Evolutionary conservation across 2,113 vertebrate species (phyloP), one percentile per base, ranked within the genome.

Genomic region (Microcebus lehilahytsara): DNA sequence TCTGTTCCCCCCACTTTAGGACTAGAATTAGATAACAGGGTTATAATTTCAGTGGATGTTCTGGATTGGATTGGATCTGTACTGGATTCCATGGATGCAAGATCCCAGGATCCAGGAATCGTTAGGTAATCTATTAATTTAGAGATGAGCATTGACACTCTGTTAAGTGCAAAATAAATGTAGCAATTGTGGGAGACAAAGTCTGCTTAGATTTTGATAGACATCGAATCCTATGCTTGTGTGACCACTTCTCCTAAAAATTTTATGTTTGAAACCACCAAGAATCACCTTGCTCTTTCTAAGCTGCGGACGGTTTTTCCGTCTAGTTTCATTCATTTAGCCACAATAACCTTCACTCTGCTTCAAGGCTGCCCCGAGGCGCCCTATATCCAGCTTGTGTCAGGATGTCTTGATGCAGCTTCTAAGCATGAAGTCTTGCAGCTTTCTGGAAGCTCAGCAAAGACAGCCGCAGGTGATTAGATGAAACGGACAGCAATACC

Each of bases 331-430:
- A 62, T 95, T 98, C 92, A 81, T 96, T 98, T 98, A 98, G 84
- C 85, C 88, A 72, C 40, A 87, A 60, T 90, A 56, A 62, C 81
- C 94, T 98, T 98, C 96, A 86, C 79, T 95, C 64, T 10, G 84
- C 97, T 98, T 97, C 95, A 95, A 98, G 97, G 95, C 97, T 98
- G 91, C 97, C 98, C 97, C 2, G 84, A 97, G 98, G 98, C 97
- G 14, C 74, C 72, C 92, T 95, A 20, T 91, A 97, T 96, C 58
- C 77, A 74, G 10, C 49, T n/a, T 40, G 0, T 94, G 80, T 97
- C 75, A 67, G 77, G 86, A 78, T 81, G 81, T 93, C 56, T 32
- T 37, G 67, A 90, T 16, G 56, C 64, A 77, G 46, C 95, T 97
- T 98, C 93, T 93, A 97, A 98, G 95, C 40, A 4, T n/a, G n/a